These are phyloP conservation scores for Hoplodrina blanda DNA, from an alignment of 2,888 invertebrate genomes.

Conservation along the genomic window DNA sequence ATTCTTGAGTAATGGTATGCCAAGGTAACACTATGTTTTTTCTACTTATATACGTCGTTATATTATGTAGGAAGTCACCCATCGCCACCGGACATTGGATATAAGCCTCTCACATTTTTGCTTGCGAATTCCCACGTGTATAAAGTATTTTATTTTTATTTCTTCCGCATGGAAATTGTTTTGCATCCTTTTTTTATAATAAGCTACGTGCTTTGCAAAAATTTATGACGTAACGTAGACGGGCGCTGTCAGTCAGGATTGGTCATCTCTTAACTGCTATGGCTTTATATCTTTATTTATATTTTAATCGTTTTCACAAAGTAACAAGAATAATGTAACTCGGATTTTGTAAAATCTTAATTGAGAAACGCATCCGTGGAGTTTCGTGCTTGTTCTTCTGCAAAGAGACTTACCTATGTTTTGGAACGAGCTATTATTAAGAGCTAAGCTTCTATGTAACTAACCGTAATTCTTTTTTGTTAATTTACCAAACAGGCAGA, in stretches of 20 bases:
- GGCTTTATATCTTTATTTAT: too few relatives aligned
- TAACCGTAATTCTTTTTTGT: neutral
- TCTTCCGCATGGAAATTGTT: neutral
- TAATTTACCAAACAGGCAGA: neutral
- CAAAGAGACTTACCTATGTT: neutral
- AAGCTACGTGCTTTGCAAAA: neutral
- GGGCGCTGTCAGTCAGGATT: too few relatives aligned
- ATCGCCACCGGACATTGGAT: neutral
- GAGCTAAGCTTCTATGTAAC: too few relatives aligned
- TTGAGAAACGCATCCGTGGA: too few relatives aligned
- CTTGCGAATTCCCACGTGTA: neutral
- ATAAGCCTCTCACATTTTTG: neutral
- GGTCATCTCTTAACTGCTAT: too few relatives aligned
- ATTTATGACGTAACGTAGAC: too few relatives aligned
- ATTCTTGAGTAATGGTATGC: constrained; percentile 17
- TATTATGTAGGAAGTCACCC: neutral
- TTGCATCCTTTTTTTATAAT: neutral
- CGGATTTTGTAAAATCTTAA: too few relatives aligned
- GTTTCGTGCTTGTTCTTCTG: too few relatives aligned
- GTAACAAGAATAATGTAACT: too few relatives aligned
- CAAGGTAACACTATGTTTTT: constrained; percentile 12
- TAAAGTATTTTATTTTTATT: neutral
- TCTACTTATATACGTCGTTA: constrained; percentile 6
- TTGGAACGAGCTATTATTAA: too few relatives aligned
- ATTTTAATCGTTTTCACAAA: too few relatives aligned